phyloP scores from a whole-genome alignment of 2,888 invertebrate genomes.

The Patella depressa region DNA sequence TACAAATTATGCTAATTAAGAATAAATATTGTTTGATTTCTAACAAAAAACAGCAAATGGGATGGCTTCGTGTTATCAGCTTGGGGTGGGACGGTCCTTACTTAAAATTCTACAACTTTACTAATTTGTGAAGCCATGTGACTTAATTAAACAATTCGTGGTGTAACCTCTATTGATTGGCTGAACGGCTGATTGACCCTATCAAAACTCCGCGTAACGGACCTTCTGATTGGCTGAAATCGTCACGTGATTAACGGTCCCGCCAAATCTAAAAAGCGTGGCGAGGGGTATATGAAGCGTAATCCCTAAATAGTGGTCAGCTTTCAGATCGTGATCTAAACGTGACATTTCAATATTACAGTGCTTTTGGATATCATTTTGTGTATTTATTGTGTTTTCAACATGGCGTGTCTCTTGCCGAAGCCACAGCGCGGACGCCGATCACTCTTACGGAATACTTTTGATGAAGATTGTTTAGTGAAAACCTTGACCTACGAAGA shows the following conservation, averaged over 20 bases:
- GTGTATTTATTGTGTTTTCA: conserved; percentile 21
- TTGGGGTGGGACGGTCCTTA: neutral
- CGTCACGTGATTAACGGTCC: conserved; percentile 60
- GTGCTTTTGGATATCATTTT: conserved; percentile 13
- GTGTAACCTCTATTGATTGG: no score
- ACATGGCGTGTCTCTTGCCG: conserved; percentile 45
- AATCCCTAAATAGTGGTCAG: conserved; percentile 2
- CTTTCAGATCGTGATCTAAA: neutral
- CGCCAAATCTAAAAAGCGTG: conserved; percentile 59
- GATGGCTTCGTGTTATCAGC: neutral
- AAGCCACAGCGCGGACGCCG: conserved; percentile 44
- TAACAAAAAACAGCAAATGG: neutral
- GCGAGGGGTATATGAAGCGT: conserved; percentile 26
- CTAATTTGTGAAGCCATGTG: neutral
- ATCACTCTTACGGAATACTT: conserved; percentile 37
- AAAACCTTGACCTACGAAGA: conserved; percentile 50
- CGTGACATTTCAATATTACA: conserved; percentile 30
- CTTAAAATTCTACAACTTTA: neutral
- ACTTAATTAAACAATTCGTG: neutral
- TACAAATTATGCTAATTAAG: neutral
- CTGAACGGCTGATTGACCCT: no score
- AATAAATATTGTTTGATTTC: conserved; percentile 3
- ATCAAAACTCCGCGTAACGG: neutral
- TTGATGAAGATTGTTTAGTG: conserved; percentile 43
- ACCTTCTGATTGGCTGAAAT: conserved; percentile 48